Evolutionary conservation across 2,888 invertebrate genomes (phyloP).

Genomic region (Lasioglossum calceatum): DNA sequence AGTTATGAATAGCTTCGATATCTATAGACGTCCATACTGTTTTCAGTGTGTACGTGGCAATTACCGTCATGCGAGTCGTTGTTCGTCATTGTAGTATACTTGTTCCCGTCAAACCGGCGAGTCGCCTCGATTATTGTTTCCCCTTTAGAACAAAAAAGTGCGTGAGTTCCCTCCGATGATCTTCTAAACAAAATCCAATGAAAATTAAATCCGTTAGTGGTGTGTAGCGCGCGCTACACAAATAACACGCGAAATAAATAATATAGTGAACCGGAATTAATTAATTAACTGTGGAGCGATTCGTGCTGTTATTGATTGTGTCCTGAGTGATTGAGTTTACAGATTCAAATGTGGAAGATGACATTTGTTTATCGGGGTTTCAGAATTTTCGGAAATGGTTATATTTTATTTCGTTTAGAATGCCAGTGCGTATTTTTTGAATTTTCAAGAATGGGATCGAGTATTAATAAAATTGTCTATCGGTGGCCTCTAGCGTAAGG

Average conservation of each 20-base stretch:
- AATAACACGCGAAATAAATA: too few species aligned
- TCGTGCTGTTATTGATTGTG: too few species aligned
- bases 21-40: background rate
- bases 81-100: slow-evolving; percentile 1
- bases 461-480: too few species aligned
- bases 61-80: slow-evolving; percentile 16
- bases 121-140: background rate
- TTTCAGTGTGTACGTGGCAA: slow-evolving; percentile 38
- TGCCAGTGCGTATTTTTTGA: too few species aligned
- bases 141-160: background rate
- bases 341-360: background rate
- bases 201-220: background rate
- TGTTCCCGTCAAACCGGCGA: background rate
- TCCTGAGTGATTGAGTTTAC: too few species aligned
- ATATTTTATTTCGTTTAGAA: too few species aligned
- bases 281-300: background rate
- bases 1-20: slow-evolving; percentile 13
- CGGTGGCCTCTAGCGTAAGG: too few species aligned
- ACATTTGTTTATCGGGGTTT: background rate
- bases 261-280: background rate
- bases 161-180: too few species aligned
- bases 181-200: background rate
- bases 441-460: too few species aligned
- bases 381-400: too few species aligned
- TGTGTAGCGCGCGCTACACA: background rate